These are phyloP conservation scores for Erpetoichthys calabaricus DNA, from an alignment of 2,797 vertebrate species.

Conservation along the genomic window DNA sequence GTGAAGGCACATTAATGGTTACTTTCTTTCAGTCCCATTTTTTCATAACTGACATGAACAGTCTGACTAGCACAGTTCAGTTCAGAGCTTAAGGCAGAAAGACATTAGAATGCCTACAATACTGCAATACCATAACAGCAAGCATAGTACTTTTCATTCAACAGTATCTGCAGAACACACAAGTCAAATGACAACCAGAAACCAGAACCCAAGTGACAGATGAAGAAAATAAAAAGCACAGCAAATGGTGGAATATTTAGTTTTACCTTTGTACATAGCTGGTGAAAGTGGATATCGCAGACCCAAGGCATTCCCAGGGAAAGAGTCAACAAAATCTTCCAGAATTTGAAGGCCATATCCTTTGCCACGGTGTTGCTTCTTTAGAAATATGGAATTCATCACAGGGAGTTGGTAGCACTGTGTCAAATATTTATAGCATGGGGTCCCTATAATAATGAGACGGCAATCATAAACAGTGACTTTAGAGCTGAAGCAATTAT, in stretches of 20 bases:
- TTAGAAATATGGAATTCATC: slow-evolving; percentile 74
- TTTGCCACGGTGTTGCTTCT: slow-evolving; percentile 49
- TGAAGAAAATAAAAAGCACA: neutral
- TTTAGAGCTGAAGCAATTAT: neutral
- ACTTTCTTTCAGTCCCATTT: no score
- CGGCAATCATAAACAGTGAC: neutral
- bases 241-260: neutral
- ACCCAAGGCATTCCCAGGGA: slow-evolving; percentile 54
- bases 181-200: neutral
- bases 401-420: slow-evolving; percentile 60
- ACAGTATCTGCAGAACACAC: neutral
- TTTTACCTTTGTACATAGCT: slow-evolving; percentile 57
- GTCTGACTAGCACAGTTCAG: no score
- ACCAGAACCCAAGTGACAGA: neutral
- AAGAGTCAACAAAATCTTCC: slow-evolving; percentile 69
- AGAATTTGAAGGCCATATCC: slow-evolving; percentile 62
- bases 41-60: no score
- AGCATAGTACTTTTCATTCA: no score
- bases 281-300: slow-evolving; percentile 60
- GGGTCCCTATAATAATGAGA: slow-evolving; percentile 43
- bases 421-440: slow-evolving; percentile 26
- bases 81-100: no score
- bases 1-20: no score
- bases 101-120: no score
- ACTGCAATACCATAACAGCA: no score